Percentiles rank a stretch among this genome's conserved stretches.
These are phyloP conservation scores for Scaptomyza graminum DNA, from an alignment of 1,140 invertebrate species.

Conservation along the genomic window DNA sequence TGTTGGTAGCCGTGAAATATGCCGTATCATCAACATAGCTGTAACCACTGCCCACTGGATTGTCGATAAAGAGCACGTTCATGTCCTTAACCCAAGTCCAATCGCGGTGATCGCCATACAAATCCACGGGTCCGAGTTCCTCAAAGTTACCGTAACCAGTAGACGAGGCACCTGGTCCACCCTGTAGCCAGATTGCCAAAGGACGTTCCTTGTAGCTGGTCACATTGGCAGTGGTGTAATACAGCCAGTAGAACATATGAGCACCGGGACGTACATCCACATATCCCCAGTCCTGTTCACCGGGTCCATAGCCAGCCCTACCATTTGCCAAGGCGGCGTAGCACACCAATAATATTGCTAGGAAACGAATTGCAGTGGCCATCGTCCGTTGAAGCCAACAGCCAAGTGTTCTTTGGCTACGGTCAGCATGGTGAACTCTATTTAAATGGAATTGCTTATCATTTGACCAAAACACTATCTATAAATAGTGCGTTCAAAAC, in stretches of 20 bases:
- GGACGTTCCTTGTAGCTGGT: slow-evolving; percentile 86
- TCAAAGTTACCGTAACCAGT: slow-evolving; percentile 92
- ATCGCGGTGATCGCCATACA: slow-evolving; percentile 87
- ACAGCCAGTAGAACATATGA: slow-evolving; percentile 94
- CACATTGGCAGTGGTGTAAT: slow-evolving; percentile 88
- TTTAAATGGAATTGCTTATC: slow-evolving; percentile 39
- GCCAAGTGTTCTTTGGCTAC: slow-evolving; percentile 5
- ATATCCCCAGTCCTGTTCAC: slow-evolving; percentile 89
- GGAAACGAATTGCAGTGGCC: slow-evolving; percentile 17
- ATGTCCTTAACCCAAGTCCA: slow-evolving; percentile 91
- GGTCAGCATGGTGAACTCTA: not conserved
- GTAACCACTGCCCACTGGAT: slow-evolving; percentile 94
- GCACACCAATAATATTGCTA: slow-evolving; percentile 38
- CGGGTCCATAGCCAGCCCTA: slow-evolving; percentile 85
- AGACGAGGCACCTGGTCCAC: slow-evolving; percentile 90
- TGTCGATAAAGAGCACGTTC: slow-evolving; percentile 94
- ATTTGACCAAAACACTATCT: not conserved
- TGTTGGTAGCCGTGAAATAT: slow-evolving; percentile 87
- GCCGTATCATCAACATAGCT: slow-evolving; percentile 89
- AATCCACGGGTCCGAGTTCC: slow-evolving; percentile 89
- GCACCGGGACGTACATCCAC: slow-evolving; percentile 88
- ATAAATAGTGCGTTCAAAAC: slow-evolving; percentile 10
- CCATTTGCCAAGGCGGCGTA: slow-evolving; percentile 37
- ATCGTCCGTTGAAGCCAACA: slow-evolving; percentile 43
- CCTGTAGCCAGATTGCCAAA: slow-evolving; percentile 91